Evolutionary conservation across 2,113 vertebrate species (phyloP), one percentile per base, ranked within the genome.

Genomic region (Euleptes europaea): DNA sequence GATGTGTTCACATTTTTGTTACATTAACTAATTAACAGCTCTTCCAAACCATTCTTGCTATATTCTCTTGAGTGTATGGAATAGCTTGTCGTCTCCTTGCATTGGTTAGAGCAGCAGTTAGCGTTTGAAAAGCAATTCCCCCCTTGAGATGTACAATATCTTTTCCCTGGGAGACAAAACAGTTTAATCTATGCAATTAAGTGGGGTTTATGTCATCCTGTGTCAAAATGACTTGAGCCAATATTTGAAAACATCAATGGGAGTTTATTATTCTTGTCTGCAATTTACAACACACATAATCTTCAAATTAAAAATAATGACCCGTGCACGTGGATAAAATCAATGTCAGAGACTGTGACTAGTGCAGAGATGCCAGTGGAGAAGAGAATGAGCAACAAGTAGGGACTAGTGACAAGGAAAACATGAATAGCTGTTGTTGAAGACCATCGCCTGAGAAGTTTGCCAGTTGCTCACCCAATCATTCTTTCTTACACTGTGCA

Each of bases 1-100:
- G 91, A 88, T 65, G 81, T 86, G 84, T 85, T 94, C 88, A 86
- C 38, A 70, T 94, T 93, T 94, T 78, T 90, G 78, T 90, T 88
- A 90, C 47, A 13, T 92, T 92, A 89, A 57, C 63, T 89, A 92
- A 94, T 94, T 94, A 94, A 87, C 66, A 89, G 72, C 87, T 84
- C 33, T 94, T 94, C 90, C 49, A 92, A 88, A 93, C 88, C 63
- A 38, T 67, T 72, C 28, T 83, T 86, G 33, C 14, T 83, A 3
- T 74, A 35, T 80, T 91, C 81, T 91, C 86, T 85, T 67, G 82
- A 92, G 73, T 74, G 80, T 91, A 57, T 77, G 89, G 75, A 63
- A 21, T 60, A 78, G 75, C 47, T 77, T 88, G n/a, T 93, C 35
- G 70, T 88, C 73, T 31, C 40, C 70, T 77, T 73, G 42, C 4